Evolutionary conservation across 2,797 vertebrate species (phyloP).

Genomic region (Gymnothorax reevesii): DNA sequence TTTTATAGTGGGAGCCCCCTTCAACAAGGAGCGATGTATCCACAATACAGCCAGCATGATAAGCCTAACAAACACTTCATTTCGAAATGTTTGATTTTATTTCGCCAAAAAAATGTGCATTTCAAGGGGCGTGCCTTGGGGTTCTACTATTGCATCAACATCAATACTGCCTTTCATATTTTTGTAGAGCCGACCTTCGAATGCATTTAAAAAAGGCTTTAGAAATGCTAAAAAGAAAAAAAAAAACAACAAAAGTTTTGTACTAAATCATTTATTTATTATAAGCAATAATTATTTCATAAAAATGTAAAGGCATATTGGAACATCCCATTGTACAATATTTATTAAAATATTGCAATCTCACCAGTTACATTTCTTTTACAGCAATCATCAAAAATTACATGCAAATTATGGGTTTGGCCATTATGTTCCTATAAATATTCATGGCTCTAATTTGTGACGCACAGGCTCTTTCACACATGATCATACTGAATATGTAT

Average conservation of each 20-base stretch:
- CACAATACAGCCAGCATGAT: background rate
- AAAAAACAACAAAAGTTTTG: background rate
- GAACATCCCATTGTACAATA: slow-evolving; percentile 31
- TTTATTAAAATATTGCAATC: slow-evolving; percentile 10
- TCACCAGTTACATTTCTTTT: slow-evolving; percentile 26
- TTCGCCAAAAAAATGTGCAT: background rate
- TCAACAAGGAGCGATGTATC: background rate
- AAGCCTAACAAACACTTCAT: background rate
- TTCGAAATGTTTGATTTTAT: background rate
- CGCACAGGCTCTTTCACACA: background rate
- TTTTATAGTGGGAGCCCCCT: too few relatives aligned
- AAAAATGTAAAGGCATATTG: slow-evolving; percentile 47
- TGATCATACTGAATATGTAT: background rate
- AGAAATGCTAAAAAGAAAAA: background rate
- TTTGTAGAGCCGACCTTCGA: background rate
- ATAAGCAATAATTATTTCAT: slow-evolving; percentile 38
- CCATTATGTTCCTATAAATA: slow-evolving; percentile 39
- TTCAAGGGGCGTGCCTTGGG: background rate
- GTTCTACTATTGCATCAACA: background rate
- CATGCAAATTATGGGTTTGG: slow-evolving; percentile 40
- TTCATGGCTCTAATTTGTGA: background rate
- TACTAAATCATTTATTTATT: slow-evolving; percentile 57
- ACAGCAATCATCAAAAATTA: background rate
- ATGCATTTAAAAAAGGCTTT: background rate
- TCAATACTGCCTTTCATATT: too few relatives aligned